Evolutionary conservation across 2,888 invertebrate species (phyloP).

Genomic region (Callimorpha dominula): DNA sequence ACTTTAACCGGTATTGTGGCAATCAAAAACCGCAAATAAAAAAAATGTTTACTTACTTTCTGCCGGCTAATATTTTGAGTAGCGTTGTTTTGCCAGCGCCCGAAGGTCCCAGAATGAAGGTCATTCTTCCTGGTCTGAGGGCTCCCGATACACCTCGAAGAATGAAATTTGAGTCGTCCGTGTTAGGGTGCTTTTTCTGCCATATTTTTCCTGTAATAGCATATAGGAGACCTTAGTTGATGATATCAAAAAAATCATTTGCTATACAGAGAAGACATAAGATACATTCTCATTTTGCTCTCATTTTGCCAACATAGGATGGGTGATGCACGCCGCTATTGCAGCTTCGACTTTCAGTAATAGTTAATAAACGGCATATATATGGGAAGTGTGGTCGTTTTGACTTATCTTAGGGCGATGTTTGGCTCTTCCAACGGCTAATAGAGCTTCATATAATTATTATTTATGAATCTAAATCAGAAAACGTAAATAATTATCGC

Average conservation of each 20-base stretch:
- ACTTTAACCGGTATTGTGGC: background rate
- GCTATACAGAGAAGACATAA: too few relatives aligned
- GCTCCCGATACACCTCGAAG: slow-evolving; percentile 86
- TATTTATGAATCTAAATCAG: too few relatives aligned
- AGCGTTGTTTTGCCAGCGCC: slow-evolving; percentile 93
- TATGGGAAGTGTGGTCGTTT: too few relatives aligned
- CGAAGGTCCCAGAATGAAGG: slow-evolving; percentile 90
- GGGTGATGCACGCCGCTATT: too few relatives aligned
- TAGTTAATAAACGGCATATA: too few relatives aligned
- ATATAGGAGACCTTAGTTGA: background rate
- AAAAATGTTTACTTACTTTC: slow-evolving; percentile 83
- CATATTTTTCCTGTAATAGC: slow-evolving; percentile 49
- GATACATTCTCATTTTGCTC: too few relatives aligned
- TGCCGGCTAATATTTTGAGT: slow-evolving; percentile 91
- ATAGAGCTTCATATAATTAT: too few relatives aligned
- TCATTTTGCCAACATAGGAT: too few relatives aligned
- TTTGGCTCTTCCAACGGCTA: too few relatives aligned
- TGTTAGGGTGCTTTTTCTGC: slow-evolving; percentile 35
- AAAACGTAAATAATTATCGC: too few relatives aligned
- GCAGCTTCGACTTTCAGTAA: too few relatives aligned
- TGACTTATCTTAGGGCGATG: too few relatives aligned
- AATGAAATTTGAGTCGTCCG: slow-evolving; percentile 69
- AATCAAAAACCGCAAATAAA: background rate
- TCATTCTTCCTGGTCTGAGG: slow-evolving; percentile 87
- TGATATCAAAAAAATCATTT: background rate